Percentiles rank a stretch among this genome's conserved stretches.
phyloP scores from a whole-genome alignment of 1,140 invertebrate genomes.

The Drosophila subpulchrella region DNA sequence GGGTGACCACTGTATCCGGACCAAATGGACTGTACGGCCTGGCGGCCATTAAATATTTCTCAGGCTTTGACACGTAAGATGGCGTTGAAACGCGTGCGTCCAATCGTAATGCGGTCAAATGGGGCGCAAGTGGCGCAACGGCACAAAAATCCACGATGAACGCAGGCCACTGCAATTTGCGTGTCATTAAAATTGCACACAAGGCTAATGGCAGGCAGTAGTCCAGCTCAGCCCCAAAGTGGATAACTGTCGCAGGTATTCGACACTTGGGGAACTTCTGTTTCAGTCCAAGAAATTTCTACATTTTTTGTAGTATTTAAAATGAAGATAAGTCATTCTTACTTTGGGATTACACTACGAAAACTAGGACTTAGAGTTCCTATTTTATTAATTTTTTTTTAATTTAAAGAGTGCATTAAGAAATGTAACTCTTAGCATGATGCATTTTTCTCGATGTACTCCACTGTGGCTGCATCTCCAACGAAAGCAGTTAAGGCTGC shows the following conservation, averaged over 20 bases:
- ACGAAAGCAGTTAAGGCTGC: constrained; percentile 27
- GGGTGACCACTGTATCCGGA: neutral
- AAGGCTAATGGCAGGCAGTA: constrained; percentile 72
- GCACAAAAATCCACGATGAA: constrained; percentile 28
- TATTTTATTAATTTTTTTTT: neutral
- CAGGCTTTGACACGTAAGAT: constrained; percentile 73
- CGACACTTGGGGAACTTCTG: constrained; percentile 4
- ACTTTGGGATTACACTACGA: too few relatives aligned
- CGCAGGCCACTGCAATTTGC: constrained; percentile 69
- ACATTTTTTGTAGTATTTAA: neutral
- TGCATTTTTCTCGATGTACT: constrained; percentile 2
- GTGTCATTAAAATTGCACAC: constrained; percentile 82
- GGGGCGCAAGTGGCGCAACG: constrained; percentile 47
- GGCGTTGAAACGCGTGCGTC: constrained; percentile 65
- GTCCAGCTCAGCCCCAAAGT: constrained; percentile 31
- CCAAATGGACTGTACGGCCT: constrained; percentile 6
- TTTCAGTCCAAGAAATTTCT: neutral
- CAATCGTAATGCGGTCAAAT: constrained; percentile 80
- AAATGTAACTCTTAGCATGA: neutral
- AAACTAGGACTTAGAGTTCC: too few relatives aligned
- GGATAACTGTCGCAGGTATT: constrained; percentile 27
- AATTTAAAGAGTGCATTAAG: neutral
- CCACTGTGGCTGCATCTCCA: constrained; percentile 18
- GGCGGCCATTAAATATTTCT: constrained; percentile 71
- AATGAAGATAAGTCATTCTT: too few relatives aligned